Evolutionary conservation across 2,888 invertebrate species (phyloP).

Genomic region (Mesoligia furuncula): DNA sequence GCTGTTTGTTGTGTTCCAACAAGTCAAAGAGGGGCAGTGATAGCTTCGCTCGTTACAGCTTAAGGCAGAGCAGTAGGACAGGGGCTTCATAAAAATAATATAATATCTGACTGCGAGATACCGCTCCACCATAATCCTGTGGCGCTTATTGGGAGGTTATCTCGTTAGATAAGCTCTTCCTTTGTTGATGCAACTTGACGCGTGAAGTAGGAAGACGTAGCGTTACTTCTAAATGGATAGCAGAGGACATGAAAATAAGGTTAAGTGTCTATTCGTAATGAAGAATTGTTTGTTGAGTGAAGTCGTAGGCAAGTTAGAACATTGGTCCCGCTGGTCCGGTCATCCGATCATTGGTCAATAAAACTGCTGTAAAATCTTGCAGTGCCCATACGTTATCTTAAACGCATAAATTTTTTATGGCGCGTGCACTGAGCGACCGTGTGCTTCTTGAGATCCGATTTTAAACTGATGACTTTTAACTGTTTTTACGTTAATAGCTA

Average conservation of each 20-base stretch:
- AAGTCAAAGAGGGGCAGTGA: conserved; percentile 67
- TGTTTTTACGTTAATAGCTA: conserved; percentile 85
- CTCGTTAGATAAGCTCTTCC: conserved; percentile 1
- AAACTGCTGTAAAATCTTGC: conserved; percentile 85
- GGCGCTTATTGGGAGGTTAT: conserved; percentile 38
- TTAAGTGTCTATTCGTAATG: conserved; percentile 51
- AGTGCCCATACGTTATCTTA: conserved; percentile 84
- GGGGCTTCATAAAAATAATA: conserved; percentile 39
- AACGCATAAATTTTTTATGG: conserved; percentile 88
- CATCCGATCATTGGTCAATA: conserved; percentile 83
- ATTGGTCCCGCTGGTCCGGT: conserved; percentile 77
- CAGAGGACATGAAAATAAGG: conserved; percentile 40
- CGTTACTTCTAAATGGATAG: conserved; percentile 26
- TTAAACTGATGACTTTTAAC: conserved; percentile 88
- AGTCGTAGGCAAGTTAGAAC: conserved; percentile 76
- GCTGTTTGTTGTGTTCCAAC: conserved; percentile 76
- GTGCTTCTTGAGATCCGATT: conserved; percentile 83
- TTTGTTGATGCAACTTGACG: conserved; percentile 27
- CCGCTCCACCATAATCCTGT: conserved; percentile 13
- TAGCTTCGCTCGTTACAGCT: conserved; percentile 33
- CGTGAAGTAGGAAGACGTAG: conserved; percentile 1
- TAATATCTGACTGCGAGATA: conserved; percentile 11
- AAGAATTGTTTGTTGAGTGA: conserved; percentile 80
- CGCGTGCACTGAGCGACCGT: conserved; percentile 77
- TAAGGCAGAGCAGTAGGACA: conserved; percentile 17